Base-by-base conservation (phyloP, 2,113 vertebrate genomes). In the Rhynchomys soricoides region DNA sequence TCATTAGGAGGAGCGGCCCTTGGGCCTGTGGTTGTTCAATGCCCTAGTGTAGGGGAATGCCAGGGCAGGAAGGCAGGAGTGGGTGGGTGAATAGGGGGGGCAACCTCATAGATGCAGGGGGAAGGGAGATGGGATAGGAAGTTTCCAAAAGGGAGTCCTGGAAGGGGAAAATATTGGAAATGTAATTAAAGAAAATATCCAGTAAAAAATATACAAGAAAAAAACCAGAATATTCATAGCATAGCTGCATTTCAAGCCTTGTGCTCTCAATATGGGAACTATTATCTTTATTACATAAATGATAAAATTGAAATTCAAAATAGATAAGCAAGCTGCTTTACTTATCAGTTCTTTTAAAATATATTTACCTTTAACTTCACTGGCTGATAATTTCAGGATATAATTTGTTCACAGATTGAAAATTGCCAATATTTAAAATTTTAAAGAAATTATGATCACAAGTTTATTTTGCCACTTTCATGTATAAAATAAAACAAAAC, bases 401-500 rank as follows among this genome's bases (percentile, higher is more conserved):
- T 4, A 57, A 43, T 94, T 92, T 96, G 37, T 90, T 96, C 88
- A 83, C 57, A 92, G 70, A 92, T 92, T 81, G 82, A 16, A 96
- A 97, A 97, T 19, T 95, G 70, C 31, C 57, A 94, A 85, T 71
- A 79, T 83, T 31, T 48, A 34, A 77, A 68, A 48, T n/a, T 55
- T 89, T 70, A 57, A 40, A 45, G 37, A 62, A 95, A 48, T 50
- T 74, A 29, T 66, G 24, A 95, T 86, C 3, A 43, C 73, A 52
- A 48, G 24, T 96, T 97, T 86, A 85, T 95, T 94, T 95, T 81
- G 17, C 24, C 75, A 88, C n/a, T 75, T 85, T 34, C 50, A 95
- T 95, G 95, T 90, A 85, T 88, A 68, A 93, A 59, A 26, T 11
- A 59, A 82, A 85, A 29, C 37, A 71, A n/a, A 71, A 37, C 34